A percentile compares a stretch with the other conserved stretches of the same genome.
Evolutionary conservation across 2,113 vertebrate species (phyloP).

Genomic region (Syngnathus floridae): DNA sequence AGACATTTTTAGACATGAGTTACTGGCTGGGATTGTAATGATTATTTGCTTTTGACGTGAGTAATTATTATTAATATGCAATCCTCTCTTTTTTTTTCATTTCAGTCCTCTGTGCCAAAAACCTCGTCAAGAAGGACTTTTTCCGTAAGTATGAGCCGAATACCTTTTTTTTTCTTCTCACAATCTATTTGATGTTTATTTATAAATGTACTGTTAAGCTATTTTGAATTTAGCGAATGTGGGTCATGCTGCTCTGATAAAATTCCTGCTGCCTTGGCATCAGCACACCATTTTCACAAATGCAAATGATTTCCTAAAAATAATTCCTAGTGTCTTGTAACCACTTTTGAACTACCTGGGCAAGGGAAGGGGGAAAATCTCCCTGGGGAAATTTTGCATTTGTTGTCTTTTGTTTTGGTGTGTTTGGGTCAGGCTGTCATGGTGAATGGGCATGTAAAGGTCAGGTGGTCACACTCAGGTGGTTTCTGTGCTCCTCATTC

Average conservation of each 20-base stretch:
- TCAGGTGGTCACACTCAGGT: conserved; percentile 51
- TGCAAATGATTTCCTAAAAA: conserved; percentile 7
- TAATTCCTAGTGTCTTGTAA: neutral
- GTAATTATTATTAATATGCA: conserved; percentile 5
- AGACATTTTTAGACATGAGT: neutral
- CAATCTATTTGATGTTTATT: conserved; percentile 2
- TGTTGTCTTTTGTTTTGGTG: conserved; percentile 45
- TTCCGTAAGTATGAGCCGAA: conserved; percentile 87
- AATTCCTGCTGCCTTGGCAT: conserved; percentile 1
- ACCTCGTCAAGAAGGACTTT: conserved; percentile 99
- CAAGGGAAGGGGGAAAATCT: neutral
- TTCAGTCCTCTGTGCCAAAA: conserved; percentile 98
- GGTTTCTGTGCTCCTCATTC: conserved; percentile 58
- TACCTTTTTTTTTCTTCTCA: neutral
- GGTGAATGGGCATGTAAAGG: conserved; percentile 56
- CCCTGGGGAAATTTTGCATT: conserved; percentile 9
- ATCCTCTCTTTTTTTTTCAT: conserved; percentile 20
- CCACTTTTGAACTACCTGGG: neutral
- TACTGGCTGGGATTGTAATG: neutral
- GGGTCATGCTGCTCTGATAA: conserved; percentile 20
- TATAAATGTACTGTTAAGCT: conserved; percentile 13
- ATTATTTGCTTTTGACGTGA: neutral
- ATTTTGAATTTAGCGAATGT: conserved; percentile 23
- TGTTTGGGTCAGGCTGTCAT: conserved; percentile 65
- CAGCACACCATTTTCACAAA: neutral